A percentile compares a stretch with the other conserved stretches of the same genome.
These are phyloP conservation scores for Esperia sulphurella DNA, from an alignment of 2,888 invertebrate species.

Conservation along the genomic window DNA sequence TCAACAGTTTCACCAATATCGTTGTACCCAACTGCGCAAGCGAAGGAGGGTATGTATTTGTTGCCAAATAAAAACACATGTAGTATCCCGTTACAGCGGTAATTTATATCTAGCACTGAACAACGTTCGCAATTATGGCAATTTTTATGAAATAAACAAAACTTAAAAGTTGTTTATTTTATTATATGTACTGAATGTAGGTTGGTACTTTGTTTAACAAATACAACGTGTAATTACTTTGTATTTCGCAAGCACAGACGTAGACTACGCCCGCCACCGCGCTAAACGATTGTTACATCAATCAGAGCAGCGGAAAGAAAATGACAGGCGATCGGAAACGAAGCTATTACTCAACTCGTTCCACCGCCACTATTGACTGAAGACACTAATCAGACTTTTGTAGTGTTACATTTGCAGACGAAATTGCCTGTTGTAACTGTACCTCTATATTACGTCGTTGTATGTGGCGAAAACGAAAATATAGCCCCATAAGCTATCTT, in stretches of 20 bases:
- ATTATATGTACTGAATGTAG: too few relatives aligned
- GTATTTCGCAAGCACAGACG: conserved; percentile 7
- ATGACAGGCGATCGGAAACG: conserved; percentile 28
- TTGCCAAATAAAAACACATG: not conserved
- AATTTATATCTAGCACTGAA: too few relatives aligned
- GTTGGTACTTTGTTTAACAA: not conserved
- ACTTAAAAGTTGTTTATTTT: too few relatives aligned
- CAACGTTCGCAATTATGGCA: too few relatives aligned
- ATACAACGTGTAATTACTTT: too few relatives aligned
- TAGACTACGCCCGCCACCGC: conserved; percentile 3
- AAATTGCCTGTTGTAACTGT: not conserved
- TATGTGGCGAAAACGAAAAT: too few relatives aligned
- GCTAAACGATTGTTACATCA: conserved; percentile 26
- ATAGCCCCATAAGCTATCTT: too few relatives aligned
- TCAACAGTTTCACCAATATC: conserved; percentile 19
- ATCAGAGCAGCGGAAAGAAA: conserved; percentile 31
- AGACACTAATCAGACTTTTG: not conserved
- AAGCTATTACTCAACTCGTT: conserved; percentile 5
- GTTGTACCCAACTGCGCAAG: conserved; percentile 1
- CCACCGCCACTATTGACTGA: not conserved
- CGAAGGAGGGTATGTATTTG: not conserved
- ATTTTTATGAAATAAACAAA: not conserved
- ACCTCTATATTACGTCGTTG: too few relatives aligned
- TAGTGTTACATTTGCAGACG: not conserved
- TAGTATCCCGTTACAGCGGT: too few relatives aligned